Base-by-base conservation (phyloP, 2,797 vertebrate genomes). In the Pterois miles region DNA sequence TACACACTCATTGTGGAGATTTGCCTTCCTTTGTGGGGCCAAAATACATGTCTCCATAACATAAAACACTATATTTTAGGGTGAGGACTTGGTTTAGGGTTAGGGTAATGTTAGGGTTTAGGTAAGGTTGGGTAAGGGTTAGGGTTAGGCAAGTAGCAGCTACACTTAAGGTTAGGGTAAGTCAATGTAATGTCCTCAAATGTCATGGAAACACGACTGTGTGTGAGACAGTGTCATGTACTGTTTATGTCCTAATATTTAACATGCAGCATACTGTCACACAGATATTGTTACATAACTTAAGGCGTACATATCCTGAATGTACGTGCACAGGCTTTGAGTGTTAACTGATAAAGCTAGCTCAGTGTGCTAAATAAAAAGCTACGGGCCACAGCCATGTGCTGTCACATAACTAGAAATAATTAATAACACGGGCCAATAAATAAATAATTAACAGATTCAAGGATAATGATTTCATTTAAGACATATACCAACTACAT, bases 351-450 rank as follows among this genome's bases (percentile, higher is more conserved):
- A 43, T 54, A 62, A 34, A 40, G 58, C 50, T 48, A 54, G 36
- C 25, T 65, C 64, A 16, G 29, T 57, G 53, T 68, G 53, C 71
- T 69, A 50, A 77, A 66, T 62, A n/a, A 64, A 71, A 57, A 58
- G 58, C 40, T 25, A 43, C 31, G 25, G 29, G 29, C 20, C n/a
- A 34, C 4, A 11, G n/a, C n/a, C 29, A 52, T 22, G n/a, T 66
- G 72, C 33, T 68, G 23, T 13, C 40, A 48, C 38, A 50, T 16
- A 50, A 73, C 34, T 34, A 16, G 4, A 54, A 22, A 65, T 20
- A 4, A 29, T 33, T 29, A 25, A 7, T 50, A 33, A 27, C 27
- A 65, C 11, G 34, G 34, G 12, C 4, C 22, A 52, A 23, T 23
- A 52, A n/a, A 65, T 20, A 20, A 10, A 60, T 14, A n/a, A 22